Base-by-base conservation (phyloP, 2,797 vertebrate species). In the Sardinella longiceps region DNA sequence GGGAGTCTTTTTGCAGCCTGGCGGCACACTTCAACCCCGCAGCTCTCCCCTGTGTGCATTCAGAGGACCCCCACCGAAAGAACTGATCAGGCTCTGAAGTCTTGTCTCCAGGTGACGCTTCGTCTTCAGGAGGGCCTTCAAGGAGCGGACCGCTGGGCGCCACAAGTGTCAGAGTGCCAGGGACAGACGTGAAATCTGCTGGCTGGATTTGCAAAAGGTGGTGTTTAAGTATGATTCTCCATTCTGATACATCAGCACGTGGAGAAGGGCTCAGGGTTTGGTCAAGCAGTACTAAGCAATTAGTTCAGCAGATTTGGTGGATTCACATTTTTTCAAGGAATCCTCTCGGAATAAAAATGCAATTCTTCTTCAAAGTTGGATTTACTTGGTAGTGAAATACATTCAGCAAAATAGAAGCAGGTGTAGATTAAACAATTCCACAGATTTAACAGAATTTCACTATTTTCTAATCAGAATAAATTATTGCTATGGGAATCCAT, bases 11-110 rank as follows among this genome's bases (percentile, higher is more conserved):
- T 94, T 88, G 93, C 93, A 93, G 93, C 90, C 91, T 89, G 92
- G 91, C 91, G 93, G 93, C 95, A 95, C 94, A 95, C 94, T 94
- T 93, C 92, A 14, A 83, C 87, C 89, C 91, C 89, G 83, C 83
- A 86, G 84, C 86, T 86, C 87, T 84, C 39, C 33, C 60, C 37
- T 81, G 81, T 87, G 82, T 82, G 84, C 87, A n/a, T 87, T 85
- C 88, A 85, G 87, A 60, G 50, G 86, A 84, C 89, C 88, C 86
- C 86, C 74, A 10, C 81, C 43, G 10, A 60, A 48, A 77, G 81
- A 84, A 30, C 85, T 84, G 82, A 88, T 82, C 85, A 83, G 77
- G 51, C 88, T 81, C 77, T 84, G 81, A 87, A 87, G 84, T 85
- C 81, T 87, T 53, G 45, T 84, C 83, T 80, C 87, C 89, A 91